These are phyloP conservation scores for Potamilus streckersoni DNA, from an alignment of 1,140 invertebrate genomes.

Conservation along the genomic window DNA sequence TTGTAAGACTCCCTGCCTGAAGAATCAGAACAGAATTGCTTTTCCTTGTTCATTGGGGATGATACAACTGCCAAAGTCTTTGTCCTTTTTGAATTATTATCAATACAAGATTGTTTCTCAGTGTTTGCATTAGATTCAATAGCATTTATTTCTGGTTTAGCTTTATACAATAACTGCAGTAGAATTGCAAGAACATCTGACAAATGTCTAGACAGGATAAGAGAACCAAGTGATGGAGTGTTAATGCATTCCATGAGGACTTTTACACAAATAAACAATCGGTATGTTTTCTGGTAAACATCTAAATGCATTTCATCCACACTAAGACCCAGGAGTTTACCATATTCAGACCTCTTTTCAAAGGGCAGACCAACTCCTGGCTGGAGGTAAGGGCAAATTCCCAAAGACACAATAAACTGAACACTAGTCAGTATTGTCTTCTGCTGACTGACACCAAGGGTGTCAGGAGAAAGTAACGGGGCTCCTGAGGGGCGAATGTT, in stretches of 20 bases:
- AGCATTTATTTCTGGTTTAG: not conserved
- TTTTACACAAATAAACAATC: slow-evolving; percentile 31
- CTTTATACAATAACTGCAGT: slow-evolving; percentile 69
- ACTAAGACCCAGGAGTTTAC: slow-evolving; percentile 13
- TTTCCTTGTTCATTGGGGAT: too few species aligned
- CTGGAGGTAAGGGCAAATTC: slow-evolving; percentile 75
- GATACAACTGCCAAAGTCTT: too few species aligned
- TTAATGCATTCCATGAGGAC: slow-evolving; percentile 64
- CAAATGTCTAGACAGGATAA: slow-evolving; percentile 66
- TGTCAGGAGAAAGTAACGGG: slow-evolving; percentile 32
- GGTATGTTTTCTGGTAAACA: not conserved
- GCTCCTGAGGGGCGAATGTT: not conserved
- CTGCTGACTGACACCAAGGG: slow-evolving; percentile 65
- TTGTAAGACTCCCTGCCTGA: too few species aligned
- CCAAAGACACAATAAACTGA: slow-evolving; percentile 75
- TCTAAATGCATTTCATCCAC: not conserved
- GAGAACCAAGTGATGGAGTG: slow-evolving; percentile 61
- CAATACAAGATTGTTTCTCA: not conserved
- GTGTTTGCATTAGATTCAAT: not conserved
- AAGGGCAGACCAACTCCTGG: slow-evolving; percentile 75
- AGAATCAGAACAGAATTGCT: too few species aligned
- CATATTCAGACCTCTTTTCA: slow-evolving; percentile 50
- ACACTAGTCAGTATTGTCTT: slow-evolving; percentile 63
- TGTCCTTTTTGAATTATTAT: not conserved
- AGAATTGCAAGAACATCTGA: slow-evolving; percentile 74